Percentiles rank a stretch among this genome's conserved stretches.
Evolutionary conservation across 2,113 vertebrate genomes (phyloP).

Genomic region (Craseonycteris thonglongyai): DNA sequence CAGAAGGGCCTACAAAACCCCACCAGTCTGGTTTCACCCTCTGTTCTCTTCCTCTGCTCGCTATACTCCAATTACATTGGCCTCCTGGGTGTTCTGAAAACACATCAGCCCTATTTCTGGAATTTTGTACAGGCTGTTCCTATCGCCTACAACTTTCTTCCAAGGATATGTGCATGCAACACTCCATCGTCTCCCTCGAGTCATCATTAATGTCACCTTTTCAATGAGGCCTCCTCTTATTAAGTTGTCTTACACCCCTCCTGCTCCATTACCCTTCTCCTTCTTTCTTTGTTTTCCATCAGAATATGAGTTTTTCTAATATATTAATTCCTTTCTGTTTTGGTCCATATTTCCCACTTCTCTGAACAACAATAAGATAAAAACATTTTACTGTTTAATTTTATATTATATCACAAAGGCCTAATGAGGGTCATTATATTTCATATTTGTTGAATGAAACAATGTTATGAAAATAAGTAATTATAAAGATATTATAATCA

Average conservation of each 20-base stretch:
- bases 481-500: neutral
- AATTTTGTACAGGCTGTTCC: neutral
- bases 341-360: neutral
- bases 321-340: neutral
- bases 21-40: neutral
- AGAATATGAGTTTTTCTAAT: neutral
- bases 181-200: neutral
- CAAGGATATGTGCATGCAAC: neutral
- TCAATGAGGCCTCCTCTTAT: neutral
- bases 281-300: neutral
- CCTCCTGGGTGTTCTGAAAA: neutral
- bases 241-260: rapidly evolving
- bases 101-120: neutral
- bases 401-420: neutral
- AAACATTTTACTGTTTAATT: neutral
- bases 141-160: neutral
- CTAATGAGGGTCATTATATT: neutral
- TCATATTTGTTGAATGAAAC: neutral
- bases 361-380: neutral
- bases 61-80: neutral
- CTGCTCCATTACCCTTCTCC: neutral
- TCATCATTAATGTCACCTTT: neutral
- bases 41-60: neutral
- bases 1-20: neutral
- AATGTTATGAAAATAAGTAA: neutral